A percentile compares a stretch with the other conserved stretches of the same genome.
Conservation (phyloP, 2,113 vertebrate genomes). For the Otis tarda region DNA sequence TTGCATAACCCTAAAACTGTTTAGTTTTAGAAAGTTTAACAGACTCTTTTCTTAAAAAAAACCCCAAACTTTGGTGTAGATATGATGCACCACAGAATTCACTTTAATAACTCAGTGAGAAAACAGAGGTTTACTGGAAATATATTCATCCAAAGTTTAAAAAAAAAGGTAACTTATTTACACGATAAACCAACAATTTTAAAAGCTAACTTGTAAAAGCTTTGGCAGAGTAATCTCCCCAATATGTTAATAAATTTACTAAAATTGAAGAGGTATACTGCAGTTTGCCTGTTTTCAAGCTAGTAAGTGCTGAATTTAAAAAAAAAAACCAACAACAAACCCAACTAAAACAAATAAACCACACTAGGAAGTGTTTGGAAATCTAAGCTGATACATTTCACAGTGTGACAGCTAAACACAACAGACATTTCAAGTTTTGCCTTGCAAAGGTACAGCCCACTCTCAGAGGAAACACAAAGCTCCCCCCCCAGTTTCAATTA, state of each 20-base stretch:
- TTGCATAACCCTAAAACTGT: background rate
- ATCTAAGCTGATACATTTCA: background rate
- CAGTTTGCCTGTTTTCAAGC: background rate
- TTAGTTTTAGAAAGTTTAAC: background rate
- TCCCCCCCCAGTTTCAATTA: background rate
- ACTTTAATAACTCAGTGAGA: background rate
- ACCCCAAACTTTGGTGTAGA: background rate
- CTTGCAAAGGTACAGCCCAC: background rate
- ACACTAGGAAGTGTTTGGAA: background rate
- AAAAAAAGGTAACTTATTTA: background rate
- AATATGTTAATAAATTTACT: background rate
- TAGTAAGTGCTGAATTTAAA: background rate
- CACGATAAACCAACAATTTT: background rate
- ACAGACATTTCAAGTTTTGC: background rate
- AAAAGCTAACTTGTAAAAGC: background rate
- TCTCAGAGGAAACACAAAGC: background rate
- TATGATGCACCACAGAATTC: fast-evolving
- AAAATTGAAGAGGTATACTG: background rate
- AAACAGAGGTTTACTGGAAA: background rate
- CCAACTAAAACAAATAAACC: no score
- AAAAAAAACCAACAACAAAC: background rate
- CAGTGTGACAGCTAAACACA: background rate
- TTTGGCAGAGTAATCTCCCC: background rate
- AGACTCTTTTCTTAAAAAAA: background rate
- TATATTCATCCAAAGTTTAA: background rate